phyloP scores from a whole-genome alignment of 2,888 invertebrate species.

The Thereva unica region DNA sequence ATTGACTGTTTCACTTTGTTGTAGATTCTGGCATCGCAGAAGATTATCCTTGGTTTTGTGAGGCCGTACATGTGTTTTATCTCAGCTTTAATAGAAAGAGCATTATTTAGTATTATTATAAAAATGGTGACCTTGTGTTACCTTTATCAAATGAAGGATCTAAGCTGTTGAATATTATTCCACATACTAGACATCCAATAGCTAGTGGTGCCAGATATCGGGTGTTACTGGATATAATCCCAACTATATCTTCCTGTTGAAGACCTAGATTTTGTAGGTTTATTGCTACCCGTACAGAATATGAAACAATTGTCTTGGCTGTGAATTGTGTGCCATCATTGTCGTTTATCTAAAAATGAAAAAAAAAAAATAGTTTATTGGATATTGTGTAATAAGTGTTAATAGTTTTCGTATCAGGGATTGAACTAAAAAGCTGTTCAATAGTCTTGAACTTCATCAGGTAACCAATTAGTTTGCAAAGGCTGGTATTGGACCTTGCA shows the following conservation, averaged over 20 bases:
- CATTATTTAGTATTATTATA: neutral
- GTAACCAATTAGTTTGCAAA: no score
- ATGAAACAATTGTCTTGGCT: no score
- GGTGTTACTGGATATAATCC: conserved; percentile 51
- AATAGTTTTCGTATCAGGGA: no score
- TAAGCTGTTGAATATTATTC: conserved; percentile 53
- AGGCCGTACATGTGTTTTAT: conserved; percentile 51
- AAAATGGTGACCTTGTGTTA: conserved; percentile 21
- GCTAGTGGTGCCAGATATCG: conserved; percentile 52
- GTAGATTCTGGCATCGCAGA: conserved; percentile 53
- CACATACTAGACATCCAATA: conserved; percentile 52
- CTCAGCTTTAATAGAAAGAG: conserved; percentile 8
- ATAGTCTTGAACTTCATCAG: no score
- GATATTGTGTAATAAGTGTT: no score
- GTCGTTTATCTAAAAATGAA: no score
- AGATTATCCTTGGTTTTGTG: conserved; percentile 53
- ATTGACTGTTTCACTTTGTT: conserved; percentile 45
- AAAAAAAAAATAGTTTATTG: no score
- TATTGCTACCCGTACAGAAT: conserved; percentile 39
- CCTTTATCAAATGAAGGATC: conserved; percentile 51
- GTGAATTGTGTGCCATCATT: no score
- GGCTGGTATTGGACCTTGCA: no score
- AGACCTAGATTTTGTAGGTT: conserved; percentile 42
- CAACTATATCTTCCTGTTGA: conserved; percentile 52
- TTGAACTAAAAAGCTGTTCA: no score